Percentiles rank a stretch among this genome's conserved stretches.
These are phyloP conservation scores for Trachelus iudaicus DNA, from an alignment of 2,888 invertebrate genomes.

Conservation along the genomic window DNA sequence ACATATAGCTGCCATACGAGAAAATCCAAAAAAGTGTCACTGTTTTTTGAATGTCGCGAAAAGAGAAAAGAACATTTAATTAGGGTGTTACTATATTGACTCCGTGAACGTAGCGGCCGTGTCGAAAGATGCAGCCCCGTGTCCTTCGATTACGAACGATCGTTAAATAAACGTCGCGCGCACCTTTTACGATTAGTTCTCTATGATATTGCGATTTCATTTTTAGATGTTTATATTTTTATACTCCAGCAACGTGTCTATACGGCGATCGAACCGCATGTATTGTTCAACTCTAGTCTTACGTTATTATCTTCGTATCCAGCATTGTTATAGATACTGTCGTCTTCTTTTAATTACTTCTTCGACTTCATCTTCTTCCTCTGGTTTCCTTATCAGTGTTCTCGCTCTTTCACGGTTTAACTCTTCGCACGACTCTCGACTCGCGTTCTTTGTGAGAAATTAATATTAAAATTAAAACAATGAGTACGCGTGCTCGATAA, in stretches of 20 bases:
- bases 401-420: not conserved
- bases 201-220: conserved; percentile 42
- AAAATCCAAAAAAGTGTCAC: conserved; percentile 26
- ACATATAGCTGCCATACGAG: conserved; percentile 25
- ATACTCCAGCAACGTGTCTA: conserved; percentile 55
- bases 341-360: conserved; percentile 8
- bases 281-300: conserved; percentile 65
- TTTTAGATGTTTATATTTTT: conserved; percentile 63
- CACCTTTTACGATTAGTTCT: conserved; percentile 40
- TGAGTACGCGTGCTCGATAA: not conserved
- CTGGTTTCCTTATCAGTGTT: not conserved
- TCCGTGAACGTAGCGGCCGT: conserved; percentile 17
- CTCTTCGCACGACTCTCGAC: not conserved
- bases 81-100: conserved; percentile 16
- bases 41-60: conserved; percentile 30
- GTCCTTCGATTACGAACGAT: conserved; percentile 22
- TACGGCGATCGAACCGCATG: conserved; percentile 57
- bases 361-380: not conserved
- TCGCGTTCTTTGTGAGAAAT: not conserved
- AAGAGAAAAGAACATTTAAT: conserved; percentile 19
- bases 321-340: conserved; percentile 23
- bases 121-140: conserved; percentile 21
- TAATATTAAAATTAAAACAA: not conserved
- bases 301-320: conserved; percentile 52
- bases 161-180: conserved; percentile 30